These are phyloP conservation scores for Tinea pellionella DNA, from an alignment of 2,888 invertebrate genomes.

Conservation along the genomic window DNA sequence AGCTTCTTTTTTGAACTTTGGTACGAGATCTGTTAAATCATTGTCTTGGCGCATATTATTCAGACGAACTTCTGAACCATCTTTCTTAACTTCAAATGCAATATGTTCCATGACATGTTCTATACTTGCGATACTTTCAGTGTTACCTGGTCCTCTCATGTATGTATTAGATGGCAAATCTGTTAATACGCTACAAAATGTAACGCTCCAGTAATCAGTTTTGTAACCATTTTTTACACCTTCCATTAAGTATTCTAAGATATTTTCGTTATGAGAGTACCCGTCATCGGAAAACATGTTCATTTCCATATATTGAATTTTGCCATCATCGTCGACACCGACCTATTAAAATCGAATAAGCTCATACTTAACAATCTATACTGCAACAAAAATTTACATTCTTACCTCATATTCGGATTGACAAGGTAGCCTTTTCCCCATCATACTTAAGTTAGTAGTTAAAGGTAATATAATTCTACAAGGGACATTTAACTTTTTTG, in stretches of 20 bases:
- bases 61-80: conserved; percentile 68
- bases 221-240: conserved; percentile 71
- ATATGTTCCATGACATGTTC: conserved; percentile 79
- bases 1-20: conserved; percentile 56
- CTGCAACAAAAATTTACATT: too few species aligned
- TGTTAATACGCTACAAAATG: conserved; percentile 60
- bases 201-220: conserved; percentile 58
- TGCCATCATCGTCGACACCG: conserved; percentile 72
- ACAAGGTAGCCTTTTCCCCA: conserved; percentile 66
- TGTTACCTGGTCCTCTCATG: conserved; percentile 74
- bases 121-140: conserved; percentile 69
- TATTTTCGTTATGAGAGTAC: conserved; percentile 57
- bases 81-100: conserved; percentile 64
- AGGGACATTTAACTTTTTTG: conserved; percentile 63
- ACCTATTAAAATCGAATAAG: conserved; percentile 59
- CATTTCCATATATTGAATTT: conserved; percentile 72
- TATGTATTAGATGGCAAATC: conserved; percentile 76
- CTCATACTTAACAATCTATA: too few species aligned
- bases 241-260: conserved; percentile 30
- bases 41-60: conserved; percentile 64
- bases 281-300: conserved; percentile 61
- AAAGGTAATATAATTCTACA: conserved; percentile 73
- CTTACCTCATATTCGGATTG: conserved; percentile 69
- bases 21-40: conserved; percentile 61
- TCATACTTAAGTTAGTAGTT: conserved; percentile 70